Base-by-base conservation (phyloP, 2,113 vertebrate species). In the Hyperoodon ampullatus region DNA sequence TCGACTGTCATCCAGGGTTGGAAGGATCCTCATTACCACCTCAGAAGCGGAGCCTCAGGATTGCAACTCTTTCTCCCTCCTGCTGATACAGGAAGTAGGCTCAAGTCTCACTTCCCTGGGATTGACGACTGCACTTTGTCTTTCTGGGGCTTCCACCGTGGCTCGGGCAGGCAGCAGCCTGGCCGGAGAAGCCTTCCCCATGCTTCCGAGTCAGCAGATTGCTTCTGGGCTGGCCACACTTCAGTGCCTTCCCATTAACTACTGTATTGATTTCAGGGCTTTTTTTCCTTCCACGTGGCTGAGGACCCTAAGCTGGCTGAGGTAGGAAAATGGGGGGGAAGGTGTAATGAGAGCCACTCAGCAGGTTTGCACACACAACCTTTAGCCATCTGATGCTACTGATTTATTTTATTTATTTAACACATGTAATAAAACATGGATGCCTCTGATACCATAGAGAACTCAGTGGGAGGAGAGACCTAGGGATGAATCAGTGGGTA, bases 61-160 rank as follows among this genome's bases (percentile, higher is more conserved):
- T 82, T 92, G 2, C 13, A 53, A 74, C 9, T 21, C 95, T 93
- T 82, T 98, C 90, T 96, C 72, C 80, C 94, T 97, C 91, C 96
- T 85, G 96, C 90, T 94, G 96, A 72, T 96, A 26, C 60, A 71
- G 58, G 81, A 91, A 66, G 97, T 74, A 88, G n/a, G 85, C 75
- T 71, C 90, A 93, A 97, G 71, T 68, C 75, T 97, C 94, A 50
- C 72, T 96, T 93, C 93, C 91, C 61, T 95, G 82, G 87, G 78
- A 94, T 12, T 94, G 96, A 98, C 95, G 89, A 81, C 24, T 90
- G 94, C 74, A 97, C 89, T 98, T 98, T 97, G 53, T 80, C 82
- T 95, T 96, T 83, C 68, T 55, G 82, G 95, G 94, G 58, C 42
- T 61, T 72, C 93, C 33, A 28, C 14, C 44, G 75, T n/a, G 86